Base-by-base conservation (phyloP, 2,888 invertebrate species). In the Ceramica pisi region DNA sequence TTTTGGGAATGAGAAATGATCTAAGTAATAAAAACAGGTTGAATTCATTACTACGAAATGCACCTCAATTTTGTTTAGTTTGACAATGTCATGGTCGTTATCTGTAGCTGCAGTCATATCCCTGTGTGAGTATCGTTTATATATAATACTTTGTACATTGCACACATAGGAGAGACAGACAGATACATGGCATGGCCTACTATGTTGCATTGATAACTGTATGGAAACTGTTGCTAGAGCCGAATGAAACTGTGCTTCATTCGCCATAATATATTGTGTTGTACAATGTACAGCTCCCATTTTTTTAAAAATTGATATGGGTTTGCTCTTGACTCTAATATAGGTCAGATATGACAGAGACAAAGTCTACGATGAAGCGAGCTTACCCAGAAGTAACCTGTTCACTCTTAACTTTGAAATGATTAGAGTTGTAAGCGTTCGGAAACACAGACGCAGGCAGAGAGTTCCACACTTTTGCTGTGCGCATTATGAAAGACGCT, bases 121-220 rank as follows among this genome's bases (percentile, higher is more conserved):
- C 1, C 16, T 68, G 21, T 67, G 48, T 69, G 16, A 21, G 12
- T 63, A 6, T 44, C 5, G 12, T 46, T 0, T 41, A 8, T 10
- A 26, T 5, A 67, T 8, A n/a, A 62, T 21, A 23, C n/a, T 35
- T 2, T 38, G n/a, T 38, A 26, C 26, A 6, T 21, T 38, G 48
- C 57, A 50, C 31, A 69, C 57, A 67, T 8, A 14, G 9, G 2
- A n/a, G 2, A 23, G 9, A 35, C 23, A 2, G n/a, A 35, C 16
- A 35, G 50, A 51, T 41, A 56, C 38, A 44, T 6, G 21, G 3
- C 41, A 44, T 6, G 31, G 6, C 7, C 12, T 31, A 31, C 56
- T 41, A 4, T 35, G 50, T 60, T 60, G 23, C 23, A 61, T n/a
- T 61, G 61, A 50, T 69, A 69, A 69, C 57, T 31, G 14, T 14